Conservation (phyloP, 2,797 vertebrate species). For the Galago senegalensis region DNA sequence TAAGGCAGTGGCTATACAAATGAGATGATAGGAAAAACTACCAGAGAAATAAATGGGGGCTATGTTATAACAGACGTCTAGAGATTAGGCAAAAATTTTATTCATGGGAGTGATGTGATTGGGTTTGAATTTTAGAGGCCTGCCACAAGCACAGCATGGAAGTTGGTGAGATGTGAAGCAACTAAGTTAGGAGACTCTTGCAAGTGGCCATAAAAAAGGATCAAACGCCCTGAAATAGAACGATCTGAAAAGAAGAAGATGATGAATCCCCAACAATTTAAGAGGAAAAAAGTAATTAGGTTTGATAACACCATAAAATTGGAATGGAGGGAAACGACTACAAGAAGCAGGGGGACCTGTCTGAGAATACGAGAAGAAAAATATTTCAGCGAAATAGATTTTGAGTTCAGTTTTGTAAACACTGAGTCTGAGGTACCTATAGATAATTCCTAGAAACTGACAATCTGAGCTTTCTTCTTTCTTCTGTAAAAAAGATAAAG, state of each 20-base stretch:
- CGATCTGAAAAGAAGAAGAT: not conserved
- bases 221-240: not conserved
- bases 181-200: not conserved
- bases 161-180: not conserved
- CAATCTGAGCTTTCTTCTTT: not conserved
- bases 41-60: not conserved
- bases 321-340: not conserved
- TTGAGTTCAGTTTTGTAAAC: slow-evolving; percentile 17
- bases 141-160: not conserved
- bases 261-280: not conserved
- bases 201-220: not conserved
- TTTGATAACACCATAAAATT: not conserved
- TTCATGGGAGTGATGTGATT: not conserved
- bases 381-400: not conserved
- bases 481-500: not conserved
- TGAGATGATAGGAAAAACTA: not conserved
- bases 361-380: not conserved
- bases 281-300: not conserved
- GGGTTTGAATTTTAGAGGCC: not conserved
- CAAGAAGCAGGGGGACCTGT: not conserved
- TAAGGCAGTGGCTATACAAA: not conserved
- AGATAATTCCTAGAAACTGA: slow-evolving; percentile 11
- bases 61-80: not conserved
- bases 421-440: not conserved
- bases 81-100: not conserved